Evolutionary conservation across 2,797 vertebrate genomes (phyloP).

Genomic region (Rousettus madagascariensis): DNA sequence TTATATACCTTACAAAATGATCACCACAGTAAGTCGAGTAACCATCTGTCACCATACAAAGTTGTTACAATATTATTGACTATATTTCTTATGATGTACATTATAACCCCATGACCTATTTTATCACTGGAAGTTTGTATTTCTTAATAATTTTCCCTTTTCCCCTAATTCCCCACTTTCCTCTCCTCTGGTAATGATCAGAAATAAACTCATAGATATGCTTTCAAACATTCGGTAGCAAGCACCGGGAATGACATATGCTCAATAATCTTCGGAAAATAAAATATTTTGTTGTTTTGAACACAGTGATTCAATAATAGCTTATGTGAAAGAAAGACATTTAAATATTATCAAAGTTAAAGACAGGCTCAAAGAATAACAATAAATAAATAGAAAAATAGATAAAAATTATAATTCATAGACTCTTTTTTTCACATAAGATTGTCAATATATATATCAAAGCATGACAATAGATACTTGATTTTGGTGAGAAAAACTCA

Average conservation of each 20-base stretch:
- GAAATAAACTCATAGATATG: not conserved
- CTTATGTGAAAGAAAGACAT: not conserved
- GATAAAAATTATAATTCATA: not conserved
- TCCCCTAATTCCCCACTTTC: not conserved
- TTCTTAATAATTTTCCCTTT: not conserved
- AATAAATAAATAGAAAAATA: not conserved
- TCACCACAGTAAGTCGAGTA: not conserved
- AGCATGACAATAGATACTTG: not conserved
- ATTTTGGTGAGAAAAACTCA: not conserved
- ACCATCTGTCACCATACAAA: not conserved
- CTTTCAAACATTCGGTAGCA: not conserved
- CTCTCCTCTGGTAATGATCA: not conserved
- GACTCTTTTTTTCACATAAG: not conserved
- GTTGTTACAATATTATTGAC: not conserved
- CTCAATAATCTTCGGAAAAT: not conserved
- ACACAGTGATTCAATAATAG: not conserved
- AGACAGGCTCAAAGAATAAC: not conserved
- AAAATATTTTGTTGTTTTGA: not conserved
- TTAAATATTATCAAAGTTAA: not conserved
- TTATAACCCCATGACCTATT: not conserved
- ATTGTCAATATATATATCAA: not conserved
- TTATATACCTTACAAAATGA: not conserved
- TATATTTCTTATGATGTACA: not conserved
- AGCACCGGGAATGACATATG: not conserved
- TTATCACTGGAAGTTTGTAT: not conserved